Conservation (phyloP, 2,888 invertebrate genomes). For the Heliconius aoede region DNA sequence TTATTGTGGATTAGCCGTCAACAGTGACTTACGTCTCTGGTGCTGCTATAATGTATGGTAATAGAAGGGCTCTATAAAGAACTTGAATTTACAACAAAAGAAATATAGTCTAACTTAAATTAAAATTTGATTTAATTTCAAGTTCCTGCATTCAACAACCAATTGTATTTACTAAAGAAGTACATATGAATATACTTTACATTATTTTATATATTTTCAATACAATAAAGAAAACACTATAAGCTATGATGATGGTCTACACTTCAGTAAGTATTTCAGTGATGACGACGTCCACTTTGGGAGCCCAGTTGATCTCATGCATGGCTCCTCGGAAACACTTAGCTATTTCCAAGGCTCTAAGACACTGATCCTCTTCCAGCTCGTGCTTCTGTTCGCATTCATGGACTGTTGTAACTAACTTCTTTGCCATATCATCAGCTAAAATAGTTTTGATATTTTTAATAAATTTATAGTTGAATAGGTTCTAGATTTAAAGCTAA, state of each 20-base stretch:
- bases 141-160: too few relatives aligned
- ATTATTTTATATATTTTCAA: background rate
- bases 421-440: conserved; percentile 60
- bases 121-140: too few relatives aligned
- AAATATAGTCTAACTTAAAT: too few relatives aligned
- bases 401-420: conserved; percentile 60
- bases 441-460: background rate
- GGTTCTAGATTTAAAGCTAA: too few relatives aligned
- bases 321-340: conserved; percentile 67
- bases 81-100: too few relatives aligned
- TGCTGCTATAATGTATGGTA: background rate
- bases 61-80: background rate
- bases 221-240: background rate
- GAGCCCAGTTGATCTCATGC: conserved; percentile 65
- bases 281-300: conserved; percentile 62
- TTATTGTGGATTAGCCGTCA: conserved; percentile 40
- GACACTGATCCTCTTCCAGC: conserved; percentile 58
- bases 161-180: background rate
- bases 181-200: background rate
- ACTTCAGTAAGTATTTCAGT: conserved; percentile 65
- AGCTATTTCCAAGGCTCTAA: conserved; percentile 63
- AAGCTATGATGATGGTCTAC: conserved; percentile 40
- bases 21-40: conserved; percentile 35
- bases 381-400: conserved; percentile 60
- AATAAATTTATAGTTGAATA: too few relatives aligned